A percentile compares a stretch with the other conserved stretches of the same genome.
Conservation (phyloP, 2,797 vertebrate genomes). For the Lagorchestes hirsutus region DNA sequence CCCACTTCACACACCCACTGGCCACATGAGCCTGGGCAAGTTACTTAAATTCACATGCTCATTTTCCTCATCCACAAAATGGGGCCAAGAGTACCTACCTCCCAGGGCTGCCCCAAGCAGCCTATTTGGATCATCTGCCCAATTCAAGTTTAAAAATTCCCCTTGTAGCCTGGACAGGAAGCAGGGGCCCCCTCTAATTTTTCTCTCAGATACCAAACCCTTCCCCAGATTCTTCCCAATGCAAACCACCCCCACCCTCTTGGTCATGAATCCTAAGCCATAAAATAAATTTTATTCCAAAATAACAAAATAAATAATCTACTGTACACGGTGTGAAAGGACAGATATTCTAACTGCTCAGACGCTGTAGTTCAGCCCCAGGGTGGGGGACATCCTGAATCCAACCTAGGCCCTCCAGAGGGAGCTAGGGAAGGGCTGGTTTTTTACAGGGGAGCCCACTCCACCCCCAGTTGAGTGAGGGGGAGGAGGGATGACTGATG, state of each 20-base stretch:
- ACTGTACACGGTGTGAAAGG: slow-evolving; percentile 91
- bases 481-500: slow-evolving; percentile 42
- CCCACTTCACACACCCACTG: neutral
- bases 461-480: slow-evolving; percentile 25
- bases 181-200: neutral
- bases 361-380: slow-evolving; percentile 76
- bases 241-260: slow-evolving; percentile 23
- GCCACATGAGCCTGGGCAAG: neutral
- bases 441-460: slow-evolving; percentile 38
- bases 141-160: neutral
- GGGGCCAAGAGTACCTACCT: neutral
- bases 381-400: slow-evolving; percentile 59
- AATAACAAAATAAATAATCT: slow-evolving; percentile 99
- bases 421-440: slow-evolving; percentile 27
- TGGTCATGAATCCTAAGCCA: slow-evolving; percentile 83
- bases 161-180: neutral
- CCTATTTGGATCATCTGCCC: neutral
- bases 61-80: neutral
- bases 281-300: slow-evolving; percentile 96
- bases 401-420: slow-evolving; percentile 63
- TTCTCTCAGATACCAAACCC: slow-evolving; percentile 1
- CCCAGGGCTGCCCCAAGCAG: neutral
- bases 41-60: neutral
- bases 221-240: neutral
- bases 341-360: slow-evolving; percentile 86